A percentile compares a stretch with the other conserved stretches of the same genome.
Conservation (phyloP, 2,797 vertebrate genomes). For the Heteromormyrus szaboi region DNA sequence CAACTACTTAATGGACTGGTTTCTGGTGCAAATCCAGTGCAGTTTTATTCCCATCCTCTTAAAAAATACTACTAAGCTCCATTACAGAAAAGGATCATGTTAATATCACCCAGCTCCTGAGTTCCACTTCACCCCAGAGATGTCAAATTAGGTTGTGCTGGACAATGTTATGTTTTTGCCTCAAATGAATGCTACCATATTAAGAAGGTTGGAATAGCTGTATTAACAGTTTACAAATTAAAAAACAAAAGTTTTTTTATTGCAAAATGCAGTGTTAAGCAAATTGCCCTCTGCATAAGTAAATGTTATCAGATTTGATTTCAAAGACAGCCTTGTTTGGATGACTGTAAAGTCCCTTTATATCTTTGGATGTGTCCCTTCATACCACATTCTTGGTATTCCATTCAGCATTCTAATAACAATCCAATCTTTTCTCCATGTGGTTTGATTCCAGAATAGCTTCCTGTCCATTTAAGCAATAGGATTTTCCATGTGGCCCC, state of each 20-base stretch:
- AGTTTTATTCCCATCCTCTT: not conserved
- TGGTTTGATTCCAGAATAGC: not conserved
- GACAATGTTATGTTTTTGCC: not conserved
- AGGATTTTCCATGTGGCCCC: not conserved
- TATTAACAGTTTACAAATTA: not conserved
- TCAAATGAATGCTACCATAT: not conserved
- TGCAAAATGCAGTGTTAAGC: not conserved
- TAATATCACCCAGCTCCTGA: not conserved
- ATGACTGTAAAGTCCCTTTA: not conserved
- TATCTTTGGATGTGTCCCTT: not conserved
- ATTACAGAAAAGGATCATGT: not conserved
- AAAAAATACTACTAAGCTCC: not conserved
- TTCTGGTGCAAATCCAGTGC: not conserved
- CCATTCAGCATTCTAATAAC: not conserved
- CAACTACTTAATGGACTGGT: not conserved
- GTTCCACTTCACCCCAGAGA: not conserved
- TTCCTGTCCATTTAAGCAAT: not conserved
- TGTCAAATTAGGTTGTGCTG: not conserved
- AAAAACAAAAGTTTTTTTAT: not conserved
- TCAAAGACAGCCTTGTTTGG: not conserved
- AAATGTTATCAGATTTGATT: not conserved
- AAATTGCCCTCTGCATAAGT: not conserved
- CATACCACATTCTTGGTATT: not conserved
- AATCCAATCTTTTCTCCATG: not conserved
- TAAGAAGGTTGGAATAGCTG: not conserved